Evolutionary conservation across 2,797 vertebrate genomes (phyloP), one percentile per base, ranked within the genome.

Genomic region (Acestrorhynchus altus): DNA sequence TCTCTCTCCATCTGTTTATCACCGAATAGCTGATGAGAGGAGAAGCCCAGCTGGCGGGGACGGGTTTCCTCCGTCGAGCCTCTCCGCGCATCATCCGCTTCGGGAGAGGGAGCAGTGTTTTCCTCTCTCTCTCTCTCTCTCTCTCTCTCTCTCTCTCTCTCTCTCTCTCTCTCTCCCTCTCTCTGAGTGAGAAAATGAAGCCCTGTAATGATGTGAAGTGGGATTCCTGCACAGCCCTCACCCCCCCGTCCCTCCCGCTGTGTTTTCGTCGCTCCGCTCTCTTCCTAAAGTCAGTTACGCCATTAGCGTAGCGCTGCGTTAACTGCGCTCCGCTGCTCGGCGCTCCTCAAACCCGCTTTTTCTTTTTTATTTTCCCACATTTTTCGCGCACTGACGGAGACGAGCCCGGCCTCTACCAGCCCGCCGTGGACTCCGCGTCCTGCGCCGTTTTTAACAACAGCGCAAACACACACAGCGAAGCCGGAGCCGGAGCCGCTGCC

Each of bases 151-250:
- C 12, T 16, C 12, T 28, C 24, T 57, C 20, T 82, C 74, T 12
- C 24, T 22, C n/a, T 20, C n/a, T 54, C n/a, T 57, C 22, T 13
- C 22, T 59, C 11, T 35, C 46, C 68, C 52, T 52, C 54, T 35
- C 42, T 51, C 40, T 11, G 26, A 2, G 26, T 31, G 22, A 12
- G 57, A 31, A 35, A 60, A 60, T 61, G 39, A 61, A 81, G 88
- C 77, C 78, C 76, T 79, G 64, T 84, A 79, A 77, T 83, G 84
- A 84, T 83, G 70, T 59, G 71, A 72, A 81, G 83, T 82, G 81
- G 83, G 78, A 89, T 88, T 84, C 80, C 72, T 74, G 40, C 72
- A 74, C 72, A 74, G 44, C 72, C 47, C 15, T 61, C 39, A 35
- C 35, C 60, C 60, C 31, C 10, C 56, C 26, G 4, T n/a, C 31